These are phyloP conservation scores for Ataeniobius toweri DNA, from an alignment of 2,797 vertebrate genomes.

Conservation along the genomic window DNA sequence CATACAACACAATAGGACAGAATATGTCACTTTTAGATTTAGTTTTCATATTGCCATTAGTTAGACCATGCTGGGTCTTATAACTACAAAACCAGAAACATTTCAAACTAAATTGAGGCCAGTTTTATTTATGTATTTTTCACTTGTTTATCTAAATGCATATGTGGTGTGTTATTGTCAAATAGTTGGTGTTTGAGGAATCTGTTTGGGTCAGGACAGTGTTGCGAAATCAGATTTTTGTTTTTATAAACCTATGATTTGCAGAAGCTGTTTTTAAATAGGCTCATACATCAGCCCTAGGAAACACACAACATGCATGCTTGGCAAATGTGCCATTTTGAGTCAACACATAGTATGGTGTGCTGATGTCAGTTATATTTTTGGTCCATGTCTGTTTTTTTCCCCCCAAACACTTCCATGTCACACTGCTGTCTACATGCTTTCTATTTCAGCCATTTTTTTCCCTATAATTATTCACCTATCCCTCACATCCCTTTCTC, in stretches of 20 bases:
- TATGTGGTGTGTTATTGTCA: background rate
- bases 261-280: conserved; percentile 8
- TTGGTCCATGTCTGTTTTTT: conserved; percentile 40
- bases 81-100: background rate
- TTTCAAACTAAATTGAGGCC: background rate
- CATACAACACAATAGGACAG: no score
- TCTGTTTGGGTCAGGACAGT: background rate
- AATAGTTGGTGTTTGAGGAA: background rate
- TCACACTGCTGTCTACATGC: conserved; percentile 31
- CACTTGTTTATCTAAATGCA: background rate
- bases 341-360: conserved; percentile 23
- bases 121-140: background rate
- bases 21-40: no score
- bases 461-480: conserved; percentile 38
- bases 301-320: conserved; percentile 14
- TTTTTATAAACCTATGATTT: background rate
- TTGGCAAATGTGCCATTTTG: conserved; percentile 18
- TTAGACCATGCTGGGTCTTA: background rate
- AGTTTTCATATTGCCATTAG: no score
- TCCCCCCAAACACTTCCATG: conserved; percentile 9
- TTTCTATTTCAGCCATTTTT: conserved; percentile 51
- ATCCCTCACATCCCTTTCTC: conserved; percentile 32
- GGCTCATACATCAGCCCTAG: conserved; percentile 12
- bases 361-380: conserved; percentile 36
- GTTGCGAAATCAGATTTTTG: background rate